Conservation (phyloP, 2,888 invertebrate species). For the Ectemnius lituratus region DNA sequence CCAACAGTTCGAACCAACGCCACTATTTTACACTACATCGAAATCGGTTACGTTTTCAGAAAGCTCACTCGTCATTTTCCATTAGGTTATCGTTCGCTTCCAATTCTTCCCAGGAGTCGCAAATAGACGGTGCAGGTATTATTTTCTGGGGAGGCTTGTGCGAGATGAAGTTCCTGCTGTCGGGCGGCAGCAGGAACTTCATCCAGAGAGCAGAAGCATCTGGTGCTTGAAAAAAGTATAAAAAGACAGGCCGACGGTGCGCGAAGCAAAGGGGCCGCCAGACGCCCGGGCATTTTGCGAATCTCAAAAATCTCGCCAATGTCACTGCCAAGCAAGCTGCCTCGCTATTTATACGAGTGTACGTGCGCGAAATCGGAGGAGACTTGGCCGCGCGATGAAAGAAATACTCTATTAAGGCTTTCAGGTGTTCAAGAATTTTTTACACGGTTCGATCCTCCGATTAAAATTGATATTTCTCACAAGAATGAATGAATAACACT, state of each 20-base stretch:
- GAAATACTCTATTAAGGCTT: constrained; percentile 1
- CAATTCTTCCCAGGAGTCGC: too few relatives aligned
- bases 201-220: constrained; percentile 13
- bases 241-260: constrained; percentile 18
- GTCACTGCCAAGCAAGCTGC: constrained; percentile 51
- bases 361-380: constrained; percentile 10
- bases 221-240: neutral
- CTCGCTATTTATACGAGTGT: constrained; percentile 53
- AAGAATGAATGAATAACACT: too few relatives aligned
- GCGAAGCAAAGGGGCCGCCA: constrained; percentile 28
- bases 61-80: too few relatives aligned
- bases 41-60: constrained; percentile 12
- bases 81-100: too few relatives aligned
- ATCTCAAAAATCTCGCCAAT: constrained; percentile 68
- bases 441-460: neutral
- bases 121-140: too few relatives aligned
- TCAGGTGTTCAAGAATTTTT: constrained; percentile 34
- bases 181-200: too few relatives aligned
- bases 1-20: constrained; percentile 14
- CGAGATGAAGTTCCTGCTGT: too few relatives aligned
- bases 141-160: too few relatives aligned
- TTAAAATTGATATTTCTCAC: neutral
- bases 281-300: constrained; percentile 59
- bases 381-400: constrained; percentile 3
- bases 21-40: constrained; percentile 15